Evolutionary conservation across 2,888 invertebrate species (phyloP).

Genomic region (Balanococcus diminutus): DNA sequence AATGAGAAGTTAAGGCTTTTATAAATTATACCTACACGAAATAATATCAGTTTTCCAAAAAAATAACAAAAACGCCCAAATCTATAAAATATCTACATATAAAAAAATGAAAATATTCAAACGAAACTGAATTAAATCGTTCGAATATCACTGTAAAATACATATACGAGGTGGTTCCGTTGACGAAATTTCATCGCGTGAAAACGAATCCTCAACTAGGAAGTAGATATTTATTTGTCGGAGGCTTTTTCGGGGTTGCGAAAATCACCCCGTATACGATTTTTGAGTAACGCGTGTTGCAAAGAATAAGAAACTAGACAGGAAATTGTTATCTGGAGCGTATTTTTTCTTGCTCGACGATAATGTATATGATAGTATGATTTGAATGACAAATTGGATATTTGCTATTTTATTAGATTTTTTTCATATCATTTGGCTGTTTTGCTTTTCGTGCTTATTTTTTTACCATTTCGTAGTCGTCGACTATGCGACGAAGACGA

Average conservation of each 20-base stretch:
- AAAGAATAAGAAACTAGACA: neutral
- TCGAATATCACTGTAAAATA: too few relatives aligned
- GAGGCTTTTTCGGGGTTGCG: neutral
- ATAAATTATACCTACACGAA: too few relatives aligned
- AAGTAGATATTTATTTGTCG: too few relatives aligned
- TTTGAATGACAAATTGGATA: slow-evolving; percentile 53
- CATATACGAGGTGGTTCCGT: too few relatives aligned
- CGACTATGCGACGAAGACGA: neutral
- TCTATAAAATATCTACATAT: too few relatives aligned
- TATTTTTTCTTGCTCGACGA: slow-evolving; percentile 13
- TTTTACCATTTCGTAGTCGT: neutral
- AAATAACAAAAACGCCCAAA: too few relatives aligned
- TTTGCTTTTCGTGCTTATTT: slow-evolving; percentile 27
- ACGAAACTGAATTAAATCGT: too few relatives aligned
- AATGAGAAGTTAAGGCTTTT: too few relatives aligned
- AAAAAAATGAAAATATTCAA: too few relatives aligned
- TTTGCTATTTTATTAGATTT: slow-evolving; percentile 49
- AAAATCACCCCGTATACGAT: neutral
- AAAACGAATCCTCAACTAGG: neutral
- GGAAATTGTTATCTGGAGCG: slow-evolving; percentile 40
- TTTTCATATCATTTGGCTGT: slow-evolving; percentile 37
- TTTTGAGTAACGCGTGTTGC: neutral
- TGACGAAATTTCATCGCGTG: neutral
- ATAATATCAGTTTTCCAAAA: too few relatives aligned
- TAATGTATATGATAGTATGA: slow-evolving; percentile 40